Evolutionary conservation across 1,140 invertebrate genomes (phyloP).

Genomic region (Diachasma alloeum): DNA sequence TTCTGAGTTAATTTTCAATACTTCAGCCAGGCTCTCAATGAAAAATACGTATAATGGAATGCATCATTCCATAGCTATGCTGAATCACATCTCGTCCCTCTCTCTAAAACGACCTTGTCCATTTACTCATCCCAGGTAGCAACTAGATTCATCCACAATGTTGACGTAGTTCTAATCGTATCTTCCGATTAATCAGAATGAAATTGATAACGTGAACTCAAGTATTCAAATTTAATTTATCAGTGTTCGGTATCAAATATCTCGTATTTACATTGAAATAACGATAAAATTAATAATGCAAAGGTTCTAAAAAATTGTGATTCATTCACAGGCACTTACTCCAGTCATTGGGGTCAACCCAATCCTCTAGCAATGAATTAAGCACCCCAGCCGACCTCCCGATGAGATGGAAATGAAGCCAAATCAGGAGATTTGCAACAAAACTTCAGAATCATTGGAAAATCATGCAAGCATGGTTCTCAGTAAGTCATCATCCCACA

Average conservation of each 20-base stretch:
- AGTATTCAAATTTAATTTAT: neutral
- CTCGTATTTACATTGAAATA: neutral
- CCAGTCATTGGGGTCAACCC: neutral
- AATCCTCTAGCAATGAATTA: neutral
- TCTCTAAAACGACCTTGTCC: neutral
- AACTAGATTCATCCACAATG: neutral
- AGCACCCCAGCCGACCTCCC: neutral
- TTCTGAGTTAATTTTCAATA: neutral
- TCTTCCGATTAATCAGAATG: neutral
- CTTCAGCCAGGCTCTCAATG: neutral
- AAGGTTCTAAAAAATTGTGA: neutral
- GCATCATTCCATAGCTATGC: neutral
- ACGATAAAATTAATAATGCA: neutral
- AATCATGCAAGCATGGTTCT: slow-evolving; percentile 19
- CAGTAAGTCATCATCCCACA: neutral
- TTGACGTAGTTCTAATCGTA: neutral
- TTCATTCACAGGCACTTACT: neutral
- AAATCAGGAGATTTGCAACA: slow-evolving; percentile 11
- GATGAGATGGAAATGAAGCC: slow-evolving; percentile 26
- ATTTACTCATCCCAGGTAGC: neutral
- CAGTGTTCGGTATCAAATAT: neutral
- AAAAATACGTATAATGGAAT: neutral
- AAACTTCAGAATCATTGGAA: neutral
- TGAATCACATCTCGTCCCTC: neutral
- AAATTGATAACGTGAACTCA: neutral